Evolutionary conservation across 2,113 vertebrate species (phyloP), one percentile per base, ranked within the genome.

Genomic region (Falco punctatus): DNA sequence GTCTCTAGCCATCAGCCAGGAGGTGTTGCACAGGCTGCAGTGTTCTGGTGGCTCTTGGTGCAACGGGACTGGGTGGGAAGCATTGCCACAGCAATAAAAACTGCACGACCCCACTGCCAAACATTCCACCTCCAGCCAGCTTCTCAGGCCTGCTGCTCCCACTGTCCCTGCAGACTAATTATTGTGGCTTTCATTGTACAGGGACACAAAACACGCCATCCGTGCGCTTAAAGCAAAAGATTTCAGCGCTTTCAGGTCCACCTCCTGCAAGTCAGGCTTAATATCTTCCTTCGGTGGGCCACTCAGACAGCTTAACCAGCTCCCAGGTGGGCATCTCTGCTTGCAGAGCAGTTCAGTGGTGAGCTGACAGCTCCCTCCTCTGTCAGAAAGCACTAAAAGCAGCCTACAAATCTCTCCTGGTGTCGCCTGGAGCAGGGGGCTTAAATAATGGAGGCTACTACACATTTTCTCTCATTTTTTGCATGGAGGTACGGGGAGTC

Each of bases 311-410:
- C 38, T 51, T 9, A 54, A 40, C 13, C 57, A 44, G 72, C 35
- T 75, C 44, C 21, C 49, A 49, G 35, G 48, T 10, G 44, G 83
- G 55, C 49, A 74, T 5, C 38, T 15, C 73, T 38, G 78, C 61
- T 58, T 16, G 57, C 46, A 26, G 46, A 78, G 71, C 46, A 7
- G 18, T n/a, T 92, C 86, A 67, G 8, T 8, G 57, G 32, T 69
- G 78, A 92, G 81, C 89, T 75, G 73, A 95, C 66, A 94, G 96
- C 96, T 92, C 94, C 95, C 91, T 89, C 96, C 89, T 85, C 93
- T 95, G 95, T 79, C 70, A 71, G 70, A 35, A 79, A 67, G 52
- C 26, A 27, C 82, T 52, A 95, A 95, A 79, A 81, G 89, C 95
- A 7, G 38, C 16, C 44, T 81, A 8, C 15, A 79, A 71, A 38